Evolutionary conservation across 37 sponge, comb jelly and placozoan species (phyloP).

Genomic region (Aplysina aerophoba): DNA sequence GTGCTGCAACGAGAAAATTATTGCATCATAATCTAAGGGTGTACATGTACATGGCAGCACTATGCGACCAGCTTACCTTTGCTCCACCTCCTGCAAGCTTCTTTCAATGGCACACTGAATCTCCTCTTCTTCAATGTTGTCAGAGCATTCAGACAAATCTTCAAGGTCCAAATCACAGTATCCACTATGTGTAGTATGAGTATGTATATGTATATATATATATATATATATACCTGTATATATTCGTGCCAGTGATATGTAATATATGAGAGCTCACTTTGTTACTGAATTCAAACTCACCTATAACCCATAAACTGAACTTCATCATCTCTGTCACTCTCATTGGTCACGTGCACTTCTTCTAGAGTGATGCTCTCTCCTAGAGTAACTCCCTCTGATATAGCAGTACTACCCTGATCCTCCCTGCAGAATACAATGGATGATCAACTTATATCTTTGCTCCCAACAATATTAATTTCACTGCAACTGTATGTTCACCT

Average conservation of each 20-base stretch:
- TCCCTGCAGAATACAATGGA: background rate
- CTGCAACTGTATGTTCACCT: constrained; percentile 5
- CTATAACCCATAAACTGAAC: background rate
- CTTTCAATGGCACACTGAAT: background rate
- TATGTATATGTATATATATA: too few species aligned
- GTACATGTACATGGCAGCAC: background rate
- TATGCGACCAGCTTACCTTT: background rate
- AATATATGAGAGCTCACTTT: background rate
- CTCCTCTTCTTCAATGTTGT: background rate
- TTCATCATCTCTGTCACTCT: background rate
- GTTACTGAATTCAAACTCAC: constrained; percentile 2
- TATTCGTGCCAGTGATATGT: too few species aligned
- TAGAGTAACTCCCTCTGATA: background rate
- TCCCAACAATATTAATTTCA: background rate
- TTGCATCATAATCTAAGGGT: background rate
- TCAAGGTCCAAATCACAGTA: background rate
- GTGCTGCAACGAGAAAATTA: background rate
- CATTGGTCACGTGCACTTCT: background rate
- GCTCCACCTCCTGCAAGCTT: background rate
- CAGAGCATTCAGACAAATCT: background rate
- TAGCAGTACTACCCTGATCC: background rate
- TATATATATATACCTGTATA: too few species aligned
- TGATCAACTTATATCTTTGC: background rate
- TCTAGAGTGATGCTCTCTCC: background rate
- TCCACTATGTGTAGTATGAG: background rate